phyloP scores from a whole-genome alignment of 2,113 vertebrate genomes.

The Malurus elegans region DNA sequence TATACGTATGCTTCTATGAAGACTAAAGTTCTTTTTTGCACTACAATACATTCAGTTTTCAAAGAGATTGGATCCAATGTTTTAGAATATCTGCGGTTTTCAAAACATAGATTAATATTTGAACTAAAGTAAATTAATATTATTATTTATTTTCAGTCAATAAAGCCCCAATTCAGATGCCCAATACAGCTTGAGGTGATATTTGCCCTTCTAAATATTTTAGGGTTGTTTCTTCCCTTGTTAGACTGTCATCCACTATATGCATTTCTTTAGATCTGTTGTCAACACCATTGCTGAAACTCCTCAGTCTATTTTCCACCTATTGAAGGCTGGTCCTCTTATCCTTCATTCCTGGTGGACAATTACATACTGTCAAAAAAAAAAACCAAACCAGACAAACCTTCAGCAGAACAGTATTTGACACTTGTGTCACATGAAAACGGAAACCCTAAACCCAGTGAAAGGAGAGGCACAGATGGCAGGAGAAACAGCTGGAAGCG shows the following conservation, averaged over 20 bases:
- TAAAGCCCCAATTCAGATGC: not conserved
- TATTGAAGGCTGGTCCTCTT: not conserved
- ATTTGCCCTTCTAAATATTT: not conserved
- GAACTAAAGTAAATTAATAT: not conserved
- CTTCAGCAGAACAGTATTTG: not conserved
- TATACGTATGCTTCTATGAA: not conserved
- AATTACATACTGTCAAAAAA: not conserved
- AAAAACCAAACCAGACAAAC: not conserved
- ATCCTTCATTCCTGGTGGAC: not conserved
- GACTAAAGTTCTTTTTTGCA: not conserved
- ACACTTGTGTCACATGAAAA: not conserved
- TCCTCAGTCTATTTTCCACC: not conserved
- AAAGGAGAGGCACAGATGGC: not conserved
- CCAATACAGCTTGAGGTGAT: not conserved
- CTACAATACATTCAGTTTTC: not conserved
- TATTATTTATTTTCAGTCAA: not conserved
- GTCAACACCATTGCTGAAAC: not conserved
- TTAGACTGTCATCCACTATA: not conserved
- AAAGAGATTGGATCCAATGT: not conserved
- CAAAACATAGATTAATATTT: not conserved
- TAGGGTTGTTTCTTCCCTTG: fast-evolving
- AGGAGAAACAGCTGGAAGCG: not conserved
- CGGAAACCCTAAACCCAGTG: not conserved
- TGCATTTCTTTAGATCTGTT: not conserved
- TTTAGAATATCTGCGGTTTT: not conserved